Conservation (phyloP, 2,888 invertebrate species). For the Gandaritis pyraliata region DNA sequence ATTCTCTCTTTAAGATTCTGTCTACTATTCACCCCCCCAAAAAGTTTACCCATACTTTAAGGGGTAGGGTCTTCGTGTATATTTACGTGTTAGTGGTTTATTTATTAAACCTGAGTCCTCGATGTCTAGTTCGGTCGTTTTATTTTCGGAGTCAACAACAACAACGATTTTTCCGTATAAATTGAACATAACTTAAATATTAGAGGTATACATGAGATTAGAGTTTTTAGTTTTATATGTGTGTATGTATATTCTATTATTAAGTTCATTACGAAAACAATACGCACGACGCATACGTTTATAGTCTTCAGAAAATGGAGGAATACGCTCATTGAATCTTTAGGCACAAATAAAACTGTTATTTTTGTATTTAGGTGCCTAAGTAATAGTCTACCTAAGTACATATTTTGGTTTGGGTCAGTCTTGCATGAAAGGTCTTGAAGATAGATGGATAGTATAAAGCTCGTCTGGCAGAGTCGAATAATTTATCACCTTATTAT, state of each 20-base stretch:
- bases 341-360: too few species aligned
- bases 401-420: conserved; percentile 2
- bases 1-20: neutral
- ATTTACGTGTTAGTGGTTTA: neutral
- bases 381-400: neutral
- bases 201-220: too few species aligned
- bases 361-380: too few species aligned
- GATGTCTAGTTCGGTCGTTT: conserved; percentile 33
- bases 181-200: too few species aligned
- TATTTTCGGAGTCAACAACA: conserved; percentile 36
- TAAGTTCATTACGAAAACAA: too few species aligned
- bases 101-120: conserved; percentile 21
- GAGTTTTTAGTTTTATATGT: too few species aligned
- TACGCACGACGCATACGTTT: too few species aligned
- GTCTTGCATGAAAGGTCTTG: neutral
- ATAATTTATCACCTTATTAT: conserved; percentile 1
- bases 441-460: neutral
- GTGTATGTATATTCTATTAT: too few species aligned
- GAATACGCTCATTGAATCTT: too few species aligned
- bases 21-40: neutral
- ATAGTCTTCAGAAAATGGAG: too few species aligned
- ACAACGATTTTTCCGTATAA: conserved; percentile 30
- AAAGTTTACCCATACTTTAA: neutral
- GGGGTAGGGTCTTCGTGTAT: neutral
- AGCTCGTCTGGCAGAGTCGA: neutral